phyloP scores from a whole-genome alignment of 2,888 invertebrate genomes.

The Chymomyza procnemis region DNA sequence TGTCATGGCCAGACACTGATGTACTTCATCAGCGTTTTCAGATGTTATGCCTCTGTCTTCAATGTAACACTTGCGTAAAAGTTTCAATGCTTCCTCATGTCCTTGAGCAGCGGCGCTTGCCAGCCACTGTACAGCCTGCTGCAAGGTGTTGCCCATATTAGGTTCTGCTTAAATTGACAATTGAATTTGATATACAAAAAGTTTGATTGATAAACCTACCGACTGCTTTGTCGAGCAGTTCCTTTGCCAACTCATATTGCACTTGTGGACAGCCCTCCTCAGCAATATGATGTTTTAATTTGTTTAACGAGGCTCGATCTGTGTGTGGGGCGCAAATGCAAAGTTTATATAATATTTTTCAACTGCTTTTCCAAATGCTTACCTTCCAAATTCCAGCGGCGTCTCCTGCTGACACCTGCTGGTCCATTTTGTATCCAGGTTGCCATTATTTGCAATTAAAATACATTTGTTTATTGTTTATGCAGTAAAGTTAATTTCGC shows the following conservation, averaged over 20 bases:
- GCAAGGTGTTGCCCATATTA: constrained; percentile 79
- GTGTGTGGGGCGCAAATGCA: background rate
- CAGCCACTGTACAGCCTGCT: constrained; percentile 92
- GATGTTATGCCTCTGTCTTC: constrained; percentile 87
- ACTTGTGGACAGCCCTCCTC: constrained; percentile 94
- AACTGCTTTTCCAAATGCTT: constrained; percentile 10
- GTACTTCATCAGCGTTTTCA: constrained; percentile 86
- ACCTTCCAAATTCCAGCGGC: constrained; percentile 79
- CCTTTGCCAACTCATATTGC: constrained; percentile 91
- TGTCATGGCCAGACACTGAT: constrained; percentile 88
- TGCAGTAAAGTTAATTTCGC: background rate
- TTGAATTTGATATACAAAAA: background rate
- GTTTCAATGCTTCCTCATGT: constrained; percentile 89
- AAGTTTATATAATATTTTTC: background rate
- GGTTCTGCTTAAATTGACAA: constrained; percentile 52
- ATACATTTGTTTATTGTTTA: constrained; percentile 39
- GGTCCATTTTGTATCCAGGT: constrained; percentile 77
- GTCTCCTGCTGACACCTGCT: constrained; percentile 66
- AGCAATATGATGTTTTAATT: constrained; percentile 84
- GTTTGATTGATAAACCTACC: constrained; percentile 79
- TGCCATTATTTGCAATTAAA: constrained; percentile 65
- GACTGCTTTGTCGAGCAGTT: constrained; percentile 87
- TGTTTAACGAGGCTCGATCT: constrained; percentile 78
- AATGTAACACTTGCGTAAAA: constrained; percentile 82
- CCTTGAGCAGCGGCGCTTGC: constrained; percentile 96